Conservation (phyloP, 2,888 invertebrate species). For the Onthophagus sagittarius region DNA sequence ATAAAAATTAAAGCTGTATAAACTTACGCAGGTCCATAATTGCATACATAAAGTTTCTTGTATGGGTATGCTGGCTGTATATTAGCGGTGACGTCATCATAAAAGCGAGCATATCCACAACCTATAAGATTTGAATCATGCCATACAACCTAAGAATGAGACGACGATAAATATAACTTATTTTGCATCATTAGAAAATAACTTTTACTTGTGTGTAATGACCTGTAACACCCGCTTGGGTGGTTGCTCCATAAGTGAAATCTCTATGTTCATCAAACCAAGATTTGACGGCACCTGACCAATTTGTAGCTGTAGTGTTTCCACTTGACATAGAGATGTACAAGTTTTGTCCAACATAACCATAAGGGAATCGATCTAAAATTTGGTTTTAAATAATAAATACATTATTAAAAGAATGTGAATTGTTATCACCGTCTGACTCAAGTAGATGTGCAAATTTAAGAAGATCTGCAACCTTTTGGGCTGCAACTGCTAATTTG, state of each 20-base stretch:
- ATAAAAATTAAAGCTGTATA: too few species aligned
- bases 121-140: background rate
- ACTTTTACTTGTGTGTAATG: constrained; percentile 33
- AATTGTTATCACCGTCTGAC: constrained; percentile 9
- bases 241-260: constrained; percentile 26
- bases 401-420: background rate
- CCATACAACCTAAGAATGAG: constrained; percentile 3
- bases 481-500: constrained; percentile 5
- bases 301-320: constrained; percentile 20
- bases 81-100: background rate
- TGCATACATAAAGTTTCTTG: constrained; percentile 4
- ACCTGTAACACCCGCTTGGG: constrained; percentile 24
- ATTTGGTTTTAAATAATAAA: background rate
- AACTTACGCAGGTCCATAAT: constrained; percentile 9
- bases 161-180: background rate
- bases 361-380: constrained; percentile 22
- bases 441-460: background rate
- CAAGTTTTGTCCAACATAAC: constrained; percentile 33
- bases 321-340: constrained; percentile 22
- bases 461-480: background rate
- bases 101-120: background rate
- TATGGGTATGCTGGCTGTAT: background rate
- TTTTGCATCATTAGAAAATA: background rate
- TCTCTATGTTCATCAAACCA: constrained; percentile 33
- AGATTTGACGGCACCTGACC: constrained; percentile 27